A percentile compares a stretch with the other conserved stretches of the same genome.
phyloP scores from a whole-genome alignment of 2,888 invertebrate genomes.

The Orthosia cruda region DNA sequence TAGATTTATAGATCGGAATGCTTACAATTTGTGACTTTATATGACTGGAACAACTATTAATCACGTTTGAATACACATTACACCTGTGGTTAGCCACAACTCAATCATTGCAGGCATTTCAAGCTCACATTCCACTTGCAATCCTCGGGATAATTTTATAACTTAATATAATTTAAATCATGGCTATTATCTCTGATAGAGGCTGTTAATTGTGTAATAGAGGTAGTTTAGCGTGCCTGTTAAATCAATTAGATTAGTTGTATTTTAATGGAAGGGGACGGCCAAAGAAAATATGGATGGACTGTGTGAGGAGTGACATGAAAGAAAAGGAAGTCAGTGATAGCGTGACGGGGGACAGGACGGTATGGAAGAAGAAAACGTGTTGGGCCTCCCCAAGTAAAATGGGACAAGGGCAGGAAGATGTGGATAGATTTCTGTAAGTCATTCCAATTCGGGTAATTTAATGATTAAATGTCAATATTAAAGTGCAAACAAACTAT shows the following conservation, averaged over 20 bases:
- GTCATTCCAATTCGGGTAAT: background rate
- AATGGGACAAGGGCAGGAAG: too few species aligned
- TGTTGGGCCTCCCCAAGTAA: too few species aligned
- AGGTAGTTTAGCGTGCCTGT: background rate
- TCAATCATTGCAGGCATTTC: slow-evolving; percentile 51
- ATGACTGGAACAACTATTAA: slow-evolving; percentile 27
- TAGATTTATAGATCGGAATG: background rate
- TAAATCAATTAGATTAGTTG: background rate
- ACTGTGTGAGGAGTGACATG: too few species aligned
- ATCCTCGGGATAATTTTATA: slow-evolving; percentile 29
- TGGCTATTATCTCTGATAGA: background rate
- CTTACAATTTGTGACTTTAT: slow-evolving; percentile 3
- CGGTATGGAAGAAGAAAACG: too few species aligned
- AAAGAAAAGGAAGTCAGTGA: too few species aligned
- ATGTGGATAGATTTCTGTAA: too few species aligned
- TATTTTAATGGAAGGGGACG: too few species aligned
- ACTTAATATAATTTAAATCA: slow-evolving; percentile 25
- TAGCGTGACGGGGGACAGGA: too few species aligned
- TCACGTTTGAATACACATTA: slow-evolving; percentile 37
- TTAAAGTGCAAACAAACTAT: background rate
- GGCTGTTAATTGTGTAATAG: background rate
- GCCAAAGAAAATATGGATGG: too few species aligned
- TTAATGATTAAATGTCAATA: background rate
- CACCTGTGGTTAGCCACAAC: slow-evolving; percentile 45
- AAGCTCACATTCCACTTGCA: slow-evolving; percentile 43